A percentile compares a stretch with the other conserved stretches of the same genome.
Evolutionary conservation across 2,888 invertebrate genomes (phyloP).

Genomic region (Ochropacha duplaris): DNA sequence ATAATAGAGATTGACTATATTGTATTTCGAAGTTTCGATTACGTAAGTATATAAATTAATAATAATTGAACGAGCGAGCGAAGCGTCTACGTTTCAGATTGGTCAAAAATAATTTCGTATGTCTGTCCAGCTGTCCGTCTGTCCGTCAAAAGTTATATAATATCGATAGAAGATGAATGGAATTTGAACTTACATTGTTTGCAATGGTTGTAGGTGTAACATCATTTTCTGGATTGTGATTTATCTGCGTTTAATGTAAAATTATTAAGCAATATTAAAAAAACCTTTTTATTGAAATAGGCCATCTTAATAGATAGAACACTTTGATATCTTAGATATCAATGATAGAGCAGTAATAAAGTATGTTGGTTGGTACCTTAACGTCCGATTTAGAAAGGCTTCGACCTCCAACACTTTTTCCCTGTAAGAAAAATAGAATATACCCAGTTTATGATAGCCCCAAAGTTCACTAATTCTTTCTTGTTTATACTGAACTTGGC

Average conservation of each 20-base stretch:
- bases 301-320: too few relatives aligned
- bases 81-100: too few relatives aligned
- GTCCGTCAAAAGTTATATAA: too few relatives aligned
- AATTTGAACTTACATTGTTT: background rate
- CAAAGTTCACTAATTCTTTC: too few relatives aligned
- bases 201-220: background rate
- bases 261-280: background rate
- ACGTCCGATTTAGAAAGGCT: conserved; percentile 36
- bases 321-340: too few relatives aligned
- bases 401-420: background rate
- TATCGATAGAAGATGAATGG: background rate
- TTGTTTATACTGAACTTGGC: too few relatives aligned
- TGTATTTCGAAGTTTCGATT: too few relatives aligned
- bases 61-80: too few relatives aligned
- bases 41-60: too few relatives aligned
- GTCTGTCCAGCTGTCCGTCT: too few relatives aligned
- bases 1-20: too few relatives aligned
- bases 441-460: background rate
- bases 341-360: background rate
- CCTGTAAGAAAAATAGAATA: background rate
- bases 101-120: too few relatives aligned
- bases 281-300: background rate
- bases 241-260: background rate
- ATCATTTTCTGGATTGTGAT: background rate
- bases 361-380: conserved; percentile 28